These are phyloP conservation scores for Corythornis cristatus DNA, from an alignment of 2,113 vertebrate genomes.

Conservation along the genomic window DNA sequence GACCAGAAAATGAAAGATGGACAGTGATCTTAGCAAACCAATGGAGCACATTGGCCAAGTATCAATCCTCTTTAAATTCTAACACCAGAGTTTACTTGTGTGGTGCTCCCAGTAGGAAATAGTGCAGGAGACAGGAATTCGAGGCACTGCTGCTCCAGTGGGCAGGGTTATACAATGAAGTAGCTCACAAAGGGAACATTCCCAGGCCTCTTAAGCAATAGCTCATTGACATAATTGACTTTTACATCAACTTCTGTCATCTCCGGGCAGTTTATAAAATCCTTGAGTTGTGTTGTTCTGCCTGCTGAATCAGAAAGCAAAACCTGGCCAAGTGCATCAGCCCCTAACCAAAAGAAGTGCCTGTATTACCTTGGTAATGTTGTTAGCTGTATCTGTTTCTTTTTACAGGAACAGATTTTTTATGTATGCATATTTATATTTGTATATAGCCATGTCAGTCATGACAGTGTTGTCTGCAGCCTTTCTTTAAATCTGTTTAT, in stretches of 20 bases:
- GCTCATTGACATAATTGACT: neutral
- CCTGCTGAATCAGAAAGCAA: neutral
- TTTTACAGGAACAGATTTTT: neutral
- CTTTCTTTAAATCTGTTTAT: constrained; percentile 36
- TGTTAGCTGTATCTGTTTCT: neutral
- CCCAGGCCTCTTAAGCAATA: neutral
- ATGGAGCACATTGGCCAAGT: neutral
- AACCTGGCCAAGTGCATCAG: neutral
- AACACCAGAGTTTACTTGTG: neutral
- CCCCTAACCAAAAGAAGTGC: neutral
- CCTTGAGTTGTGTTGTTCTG: neutral
- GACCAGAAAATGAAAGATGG: neutral
- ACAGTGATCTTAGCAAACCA: neutral
- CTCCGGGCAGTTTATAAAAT: neutral
- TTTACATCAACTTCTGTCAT: neutral
- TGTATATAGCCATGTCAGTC: constrained; percentile 3
- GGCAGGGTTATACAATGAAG: constrained; percentile 11
- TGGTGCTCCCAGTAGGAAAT: neutral
- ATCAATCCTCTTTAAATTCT: neutral
- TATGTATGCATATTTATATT: neutral
- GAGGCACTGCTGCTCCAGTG: neutral
- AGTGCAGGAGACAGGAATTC: neutral
- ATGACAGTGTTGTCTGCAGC: constrained; percentile 15
- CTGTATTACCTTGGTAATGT: neutral
- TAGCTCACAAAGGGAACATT: neutral